Evolutionary conservation across 2,888 invertebrate species (phyloP), one percentile per base, ranked within the genome.

Genomic region (Lathronympha strigana): DNA sequence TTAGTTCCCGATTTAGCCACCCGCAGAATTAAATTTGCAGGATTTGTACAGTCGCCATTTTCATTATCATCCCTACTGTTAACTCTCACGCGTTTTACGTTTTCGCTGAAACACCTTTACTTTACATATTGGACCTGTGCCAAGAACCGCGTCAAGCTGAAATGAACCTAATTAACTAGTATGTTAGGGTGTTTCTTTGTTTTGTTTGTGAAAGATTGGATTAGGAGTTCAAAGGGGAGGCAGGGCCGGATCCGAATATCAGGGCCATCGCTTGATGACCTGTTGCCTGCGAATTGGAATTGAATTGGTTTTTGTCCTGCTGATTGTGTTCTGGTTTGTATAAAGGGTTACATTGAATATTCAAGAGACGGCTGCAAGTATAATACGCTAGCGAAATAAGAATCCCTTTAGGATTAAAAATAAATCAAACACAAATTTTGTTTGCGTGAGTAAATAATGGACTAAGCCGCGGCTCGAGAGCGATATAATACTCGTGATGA

Each of bases 261-360:
- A 64, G 60, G 64, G 64, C 51, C 49, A 63, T 40, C 58, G 45
- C 58, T 60, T 60, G 64, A 60, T 60, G 64, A 64, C 64, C 64
- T 64, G 64, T 64, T 64, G 64, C 64, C 49, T 40, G 23, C n/a
- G 47, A 43, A 63, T 57, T 43, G 43, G 50, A 49, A 43, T 63
- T 13, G 50, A 51, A 63, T 63, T 58, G 57, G 50, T 57, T 63
- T 63, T 50, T 40, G 28, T 40, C 15, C 31, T 45, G 40, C 43
- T 31, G 33, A 63, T 51, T 57, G 45, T 45, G 21, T 49, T 40
- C 8, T 25, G 31, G 33, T 19, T 31, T 17, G 21, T 11, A 13
- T 11, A 13, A 40, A 31, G 31, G 38, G 47, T 54, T 62, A 40
- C 9, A 31, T 45, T 57, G 25, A 54, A 54, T 25, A 57, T 57